These are phyloP conservation scores for Trileptium ribeirensis DNA, from an alignment of 2,888 invertebrate genomes.

Conservation along the genomic window DNA sequence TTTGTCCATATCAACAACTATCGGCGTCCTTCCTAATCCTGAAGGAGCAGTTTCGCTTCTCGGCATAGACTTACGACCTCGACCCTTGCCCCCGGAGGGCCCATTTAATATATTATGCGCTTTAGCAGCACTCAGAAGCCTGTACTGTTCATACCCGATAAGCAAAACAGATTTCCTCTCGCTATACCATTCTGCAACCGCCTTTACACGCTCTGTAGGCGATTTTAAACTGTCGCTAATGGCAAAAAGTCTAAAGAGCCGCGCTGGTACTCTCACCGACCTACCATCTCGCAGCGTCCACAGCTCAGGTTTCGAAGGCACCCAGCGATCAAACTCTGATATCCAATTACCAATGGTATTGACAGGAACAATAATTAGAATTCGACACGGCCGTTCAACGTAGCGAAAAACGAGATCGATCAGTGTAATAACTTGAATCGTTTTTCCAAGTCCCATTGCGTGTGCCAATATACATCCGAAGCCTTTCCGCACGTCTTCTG, in stretches of 20 bases:
- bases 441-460: conserved; percentile 99
- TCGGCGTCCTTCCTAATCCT: neutral
- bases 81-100: conserved; percentile 45
- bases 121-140: conserved; percentile 74
- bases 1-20: conserved; percentile 48
- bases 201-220: neutral
- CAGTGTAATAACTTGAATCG: conserved; percentile 72
- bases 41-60: neutral
- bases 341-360: conserved; percentile 95
- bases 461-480: conserved; percentile 97
- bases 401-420: conserved; percentile 88
- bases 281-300: conserved; percentile 52
- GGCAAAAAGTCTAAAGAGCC: conserved; percentile 78
- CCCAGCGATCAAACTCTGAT: conserved; percentile 93
- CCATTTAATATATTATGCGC: conserved; percentile 37
- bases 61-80: conserved; percentile 26
- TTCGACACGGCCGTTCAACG: conserved; percentile 70
- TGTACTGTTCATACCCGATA: conserved; percentile 92
- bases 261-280: conserved; percentile 54
- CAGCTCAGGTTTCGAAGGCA: conserved; percentile 59
- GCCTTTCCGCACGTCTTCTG: conserved; percentile 65
- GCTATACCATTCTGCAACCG: conserved; percentile 52
- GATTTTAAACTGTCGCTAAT: conserved; percentile 66
- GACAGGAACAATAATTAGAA: conserved; percentile 93
- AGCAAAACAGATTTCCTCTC: conserved; percentile 86